Base-by-base conservation (phyloP, 2,113 vertebrate species). In the Ranitomeya imitator region DNA sequence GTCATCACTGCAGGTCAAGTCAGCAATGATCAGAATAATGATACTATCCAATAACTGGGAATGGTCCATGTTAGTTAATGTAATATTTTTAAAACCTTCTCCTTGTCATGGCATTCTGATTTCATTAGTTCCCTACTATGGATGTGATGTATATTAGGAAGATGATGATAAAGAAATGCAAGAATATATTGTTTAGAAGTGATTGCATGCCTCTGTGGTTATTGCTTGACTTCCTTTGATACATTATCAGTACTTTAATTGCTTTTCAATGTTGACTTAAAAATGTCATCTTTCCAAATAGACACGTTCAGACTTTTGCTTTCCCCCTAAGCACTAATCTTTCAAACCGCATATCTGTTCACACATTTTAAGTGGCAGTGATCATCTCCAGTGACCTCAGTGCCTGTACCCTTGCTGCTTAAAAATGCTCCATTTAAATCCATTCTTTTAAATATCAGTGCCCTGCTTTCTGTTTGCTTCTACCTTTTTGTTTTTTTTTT, bases 161-260 rank as follows among this genome's bases (percentile, higher is more conserved):
- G 18, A 19, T 54, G 18, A 79, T 57, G 26, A 54, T 79, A 11
- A 55, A 18, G 73, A 1, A 51, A 18, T 18, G 73, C 15, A 37
- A 73, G 69, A 59, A 51, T 63, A 60, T 83, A 79, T 79, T 79
- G 21, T 51, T 79, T 54, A 21, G 7, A 65, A 11, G 60, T 83
- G 1, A 61, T 82, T 82, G 23, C 61, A 71, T 26, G 55, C 82
- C 45, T 84, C 45, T 71, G 61, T 71, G 61, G 63, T 84, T 69
- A 54, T 13, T 21, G 51, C 67, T 82, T 55, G 63, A 55, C 82
- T 84, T 84, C 82, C 82, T 84, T 84, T 84, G 37, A 84, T 84
- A 52, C 82, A 84, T 84, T 84, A 84, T 84, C 82, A 55, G 21
- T 69, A 67, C 37, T 55, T 45, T 67, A 84, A 84, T 84, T 84